phyloP scores from a whole-genome alignment of 1,140 invertebrate genomes.

The Scaptodrosophila lebanonensis region DNA sequence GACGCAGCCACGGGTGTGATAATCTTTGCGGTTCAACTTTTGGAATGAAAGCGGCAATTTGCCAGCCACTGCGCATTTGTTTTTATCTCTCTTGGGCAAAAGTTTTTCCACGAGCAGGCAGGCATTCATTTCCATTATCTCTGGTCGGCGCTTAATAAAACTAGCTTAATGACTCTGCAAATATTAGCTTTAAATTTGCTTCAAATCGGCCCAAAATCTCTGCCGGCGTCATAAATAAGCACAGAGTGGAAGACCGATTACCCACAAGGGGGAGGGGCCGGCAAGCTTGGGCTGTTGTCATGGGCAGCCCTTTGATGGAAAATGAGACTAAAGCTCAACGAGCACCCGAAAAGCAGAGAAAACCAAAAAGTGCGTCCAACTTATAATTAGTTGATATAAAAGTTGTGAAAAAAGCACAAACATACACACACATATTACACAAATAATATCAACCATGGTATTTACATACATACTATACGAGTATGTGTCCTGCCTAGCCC shows the following conservation, averaged over 20 bases:
- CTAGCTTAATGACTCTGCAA: constrained; percentile 68
- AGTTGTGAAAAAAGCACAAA: neutral
- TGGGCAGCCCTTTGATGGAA: constrained; percentile 17
- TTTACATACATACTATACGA: no score
- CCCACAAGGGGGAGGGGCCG: no score
- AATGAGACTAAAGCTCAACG: constrained; percentile 3
- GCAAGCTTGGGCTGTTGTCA: no score
- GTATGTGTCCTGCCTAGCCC: no score
- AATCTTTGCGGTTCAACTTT: constrained; percentile 50
- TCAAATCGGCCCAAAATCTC: constrained; percentile 45
- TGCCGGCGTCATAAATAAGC: constrained; percentile 1
- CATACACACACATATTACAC: neutral
- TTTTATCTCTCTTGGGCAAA: constrained; percentile 67
- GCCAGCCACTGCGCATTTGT: constrained; percentile 37
- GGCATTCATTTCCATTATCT: constrained; percentile 69
- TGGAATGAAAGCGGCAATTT: constrained; percentile 62
- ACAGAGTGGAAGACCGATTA: neutral
- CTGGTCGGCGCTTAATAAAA: constrained; percentile 64
- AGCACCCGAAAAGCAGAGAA: constrained; percentile 20
- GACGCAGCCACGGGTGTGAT: constrained; percentile 32
- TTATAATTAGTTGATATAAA: constrained; percentile 55
- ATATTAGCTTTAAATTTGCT: constrained; percentile 26
- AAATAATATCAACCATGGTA: no score
- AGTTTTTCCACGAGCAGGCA: constrained; percentile 58
- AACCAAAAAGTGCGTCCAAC: constrained; percentile 46